A percentile compares a stretch with the other conserved stretches of the same genome.
Conservation (phyloP, 92 coral and sea anemone species). For the Galaxea fascicularis region DNA sequence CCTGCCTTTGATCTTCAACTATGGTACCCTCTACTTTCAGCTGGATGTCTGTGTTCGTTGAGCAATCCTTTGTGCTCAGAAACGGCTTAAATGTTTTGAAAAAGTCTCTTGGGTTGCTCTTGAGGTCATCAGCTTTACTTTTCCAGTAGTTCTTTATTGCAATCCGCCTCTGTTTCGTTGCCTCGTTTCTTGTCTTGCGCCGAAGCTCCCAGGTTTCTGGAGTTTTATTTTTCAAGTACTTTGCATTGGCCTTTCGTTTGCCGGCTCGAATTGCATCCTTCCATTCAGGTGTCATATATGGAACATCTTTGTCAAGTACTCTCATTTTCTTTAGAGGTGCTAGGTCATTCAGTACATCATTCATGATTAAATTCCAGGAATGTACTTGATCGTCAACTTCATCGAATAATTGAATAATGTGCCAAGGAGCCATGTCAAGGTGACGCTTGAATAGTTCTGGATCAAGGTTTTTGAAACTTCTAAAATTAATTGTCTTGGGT, state of each 20-base stretch:
- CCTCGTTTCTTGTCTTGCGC: constrained; percentile 36
- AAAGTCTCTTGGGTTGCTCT: constrained; percentile 36
- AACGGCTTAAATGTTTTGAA: constrained; percentile 32
- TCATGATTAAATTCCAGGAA: constrained; percentile 32
- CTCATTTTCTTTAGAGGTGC: constrained; percentile 43
- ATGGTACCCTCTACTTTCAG: constrained; percentile 8
- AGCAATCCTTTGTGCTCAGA: background rate
- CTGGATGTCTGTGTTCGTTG: background rate
- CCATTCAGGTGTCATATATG: no score
- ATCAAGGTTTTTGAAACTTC: constrained; percentile 37
- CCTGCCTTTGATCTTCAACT: constrained; percentile 5
- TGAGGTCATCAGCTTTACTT: constrained; percentile 34
- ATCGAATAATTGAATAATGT: constrained; percentile 28
- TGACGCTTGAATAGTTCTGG: background rate
- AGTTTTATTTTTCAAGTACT: constrained; percentile 23
- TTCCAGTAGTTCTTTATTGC: constrained; percentile 22
- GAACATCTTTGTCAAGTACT: constrained; percentile 31
- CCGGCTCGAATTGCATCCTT: constrained; percentile 37
- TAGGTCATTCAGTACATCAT: constrained; percentile 23
- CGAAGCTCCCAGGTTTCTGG: constrained; percentile 40
- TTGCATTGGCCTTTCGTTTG: constrained; percentile 49
- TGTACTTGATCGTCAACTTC: constrained; percentile 44
- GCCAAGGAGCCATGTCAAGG: constrained; percentile 23
- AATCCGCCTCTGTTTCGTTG: constrained; percentile 22
- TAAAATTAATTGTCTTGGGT: constrained; percentile 36